Evolutionary conservation across 2,888 invertebrate genomes (phyloP), one percentile per base, ranked within the genome.

Genomic region (Ornithoptera priamus): DNA sequence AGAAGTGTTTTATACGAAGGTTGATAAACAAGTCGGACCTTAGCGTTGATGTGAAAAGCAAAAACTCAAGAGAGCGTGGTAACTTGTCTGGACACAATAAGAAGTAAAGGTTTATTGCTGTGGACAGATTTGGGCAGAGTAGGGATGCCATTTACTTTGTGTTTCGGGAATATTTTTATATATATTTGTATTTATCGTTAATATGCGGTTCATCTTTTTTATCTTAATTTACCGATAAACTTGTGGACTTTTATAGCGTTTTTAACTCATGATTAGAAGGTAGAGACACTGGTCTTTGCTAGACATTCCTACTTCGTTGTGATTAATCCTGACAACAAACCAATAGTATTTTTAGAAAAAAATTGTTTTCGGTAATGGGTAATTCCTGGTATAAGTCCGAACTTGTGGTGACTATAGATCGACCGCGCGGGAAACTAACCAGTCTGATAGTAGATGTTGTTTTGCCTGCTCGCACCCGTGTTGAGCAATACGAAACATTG

Each of bases 81-180:
- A 75, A 73, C 71, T 67, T 69, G 62, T 53, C 61, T 42, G 4
- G 68, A 70, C 72, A 73, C 72, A 75, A 72, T 71, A 74, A 74
- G 71, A 75, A 72, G 72, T 72, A 75, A 72, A 73, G 71, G 69
- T 68, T 72, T 71, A 74, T 71, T 69, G 71, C 67, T 66, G 68
- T 68, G 71, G 66, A 57, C 69, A 72, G 71, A 73, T 74, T 74
- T 73, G 68, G 72, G 69, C 56, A 61, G 42, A 12, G 50, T 59
- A 59, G 59, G 59, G 46, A 46, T 22, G n/a, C 62, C 62, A 42
- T 42, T 22, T 5, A n/a, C n/a, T 12, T 6, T 42, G 12, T 20
- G 20, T 8, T n/a, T 6, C 20, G 20, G 20, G 6, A 20, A 20
- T 20, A 1, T 4, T 15, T 50, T 50, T 50, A 4, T 17, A 18